These are phyloP conservation scores for Lamellibrachia columna DNA, from an alignment of 2,888 invertebrate genomes.

Conservation along the genomic window DNA sequence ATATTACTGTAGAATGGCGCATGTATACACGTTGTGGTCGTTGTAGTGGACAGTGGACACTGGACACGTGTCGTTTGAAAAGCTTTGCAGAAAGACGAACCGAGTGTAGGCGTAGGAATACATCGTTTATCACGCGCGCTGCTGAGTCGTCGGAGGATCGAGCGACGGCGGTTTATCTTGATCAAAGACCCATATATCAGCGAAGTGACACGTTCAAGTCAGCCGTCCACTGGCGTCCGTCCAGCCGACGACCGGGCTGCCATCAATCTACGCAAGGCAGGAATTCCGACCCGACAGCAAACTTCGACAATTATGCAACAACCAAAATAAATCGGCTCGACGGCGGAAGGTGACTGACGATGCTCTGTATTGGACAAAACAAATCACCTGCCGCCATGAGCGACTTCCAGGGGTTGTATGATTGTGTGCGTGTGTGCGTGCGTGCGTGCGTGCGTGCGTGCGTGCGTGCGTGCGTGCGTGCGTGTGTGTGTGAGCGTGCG, in stretches of 20 bases:
- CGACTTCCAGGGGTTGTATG: neutral
- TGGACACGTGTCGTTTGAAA: neutral
- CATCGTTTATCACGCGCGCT: neutral
- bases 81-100: neutral
- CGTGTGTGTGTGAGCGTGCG: no score
- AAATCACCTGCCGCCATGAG: neutral
- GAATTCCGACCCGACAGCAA: slow-evolving; percentile 1
- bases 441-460: no score
- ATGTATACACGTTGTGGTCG: neutral
- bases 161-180: neutral
- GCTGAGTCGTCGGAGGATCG: neutral
- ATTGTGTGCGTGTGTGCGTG: no score
- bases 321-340: neutral
- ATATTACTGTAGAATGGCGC: neutral
- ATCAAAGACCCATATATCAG: neutral
- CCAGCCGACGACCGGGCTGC: neutral
- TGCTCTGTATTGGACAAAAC: neutral
- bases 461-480: no score
- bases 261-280: neutral
- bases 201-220: neutral
- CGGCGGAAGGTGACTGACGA: neutral
- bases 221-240: neutral
- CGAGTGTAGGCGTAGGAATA: neutral
- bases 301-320: slow-evolving; percentile 9
- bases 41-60: neutral